These are phyloP conservation scores for Sebastes trivittatus DNA, from an alignment of 2,797 vertebrate species.

Conservation along the genomic window DNA sequence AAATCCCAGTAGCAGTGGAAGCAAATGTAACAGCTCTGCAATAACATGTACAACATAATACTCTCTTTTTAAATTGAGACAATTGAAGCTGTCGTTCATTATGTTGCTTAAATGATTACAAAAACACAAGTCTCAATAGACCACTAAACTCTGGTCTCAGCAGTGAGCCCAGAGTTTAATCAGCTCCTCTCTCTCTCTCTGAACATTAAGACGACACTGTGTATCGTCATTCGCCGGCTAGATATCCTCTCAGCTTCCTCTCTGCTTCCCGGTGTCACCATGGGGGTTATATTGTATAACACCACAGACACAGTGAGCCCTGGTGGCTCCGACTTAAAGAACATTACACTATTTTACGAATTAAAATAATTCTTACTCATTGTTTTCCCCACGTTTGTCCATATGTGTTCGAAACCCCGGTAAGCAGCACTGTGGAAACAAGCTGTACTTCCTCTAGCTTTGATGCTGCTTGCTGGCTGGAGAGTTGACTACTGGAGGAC, in stretches of 20 bases:
- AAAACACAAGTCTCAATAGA: background rate
- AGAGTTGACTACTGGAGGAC: background rate
- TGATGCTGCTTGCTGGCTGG: background rate
- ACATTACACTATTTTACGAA: rapidly evolving
- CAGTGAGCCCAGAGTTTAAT: background rate
- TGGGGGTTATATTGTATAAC: background rate
- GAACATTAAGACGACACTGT: background rate
- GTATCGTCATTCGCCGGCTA: background rate
- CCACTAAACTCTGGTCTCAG: background rate
- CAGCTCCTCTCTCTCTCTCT: no score
- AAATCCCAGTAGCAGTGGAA: background rate
- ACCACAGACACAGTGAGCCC: background rate
- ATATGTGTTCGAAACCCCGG: background rate
- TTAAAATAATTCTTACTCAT: slow-evolving; percentile 44
- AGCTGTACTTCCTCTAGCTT: slow-evolving; percentile 8
- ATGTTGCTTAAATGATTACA: no score
- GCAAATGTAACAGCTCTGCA: background rate
- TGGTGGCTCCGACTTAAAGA: rapidly evolving
- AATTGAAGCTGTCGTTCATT: no score
- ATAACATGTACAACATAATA: background rate
- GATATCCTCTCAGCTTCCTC: no score
- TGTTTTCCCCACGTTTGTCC: slow-evolving; percentile 1
- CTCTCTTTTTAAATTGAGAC: background rate
- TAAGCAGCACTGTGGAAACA: background rate
- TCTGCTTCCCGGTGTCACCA: background rate